Conservation (phyloP, 2,797 vertebrate species). For the Manis javanica region DNA sequence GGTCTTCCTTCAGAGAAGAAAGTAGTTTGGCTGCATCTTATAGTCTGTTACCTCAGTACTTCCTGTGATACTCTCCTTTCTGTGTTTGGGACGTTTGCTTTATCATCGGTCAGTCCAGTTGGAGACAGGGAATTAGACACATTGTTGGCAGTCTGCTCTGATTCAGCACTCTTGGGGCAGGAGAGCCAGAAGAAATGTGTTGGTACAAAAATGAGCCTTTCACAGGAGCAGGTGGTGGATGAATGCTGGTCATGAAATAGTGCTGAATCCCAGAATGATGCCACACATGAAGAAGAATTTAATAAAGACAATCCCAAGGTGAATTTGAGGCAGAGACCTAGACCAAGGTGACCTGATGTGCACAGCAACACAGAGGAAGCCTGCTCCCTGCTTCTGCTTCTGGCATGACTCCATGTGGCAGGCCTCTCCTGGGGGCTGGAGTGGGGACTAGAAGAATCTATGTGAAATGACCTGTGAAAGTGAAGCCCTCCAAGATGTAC, state of each 20-base stretch:
- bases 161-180: not conserved
- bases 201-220: slow-evolving; percentile 43
- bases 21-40: not conserved
- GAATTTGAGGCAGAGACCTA: not conserved
- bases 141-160: slow-evolving; percentile 10
- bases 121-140: slow-evolving; percentile 9
- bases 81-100: slow-evolving; percentile 15
- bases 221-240: not conserved
- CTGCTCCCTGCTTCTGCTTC: not conserved
- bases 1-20: not conserved
- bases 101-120: slow-evolving; percentile 9
- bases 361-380: not conserved
- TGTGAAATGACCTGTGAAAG: slow-evolving; percentile 46
- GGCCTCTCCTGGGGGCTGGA: slow-evolving; percentile 58
- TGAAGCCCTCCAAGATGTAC: not conserved
- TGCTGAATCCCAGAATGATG: not conserved
- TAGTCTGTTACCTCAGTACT: not conserved
- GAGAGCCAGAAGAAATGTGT: not conserved
- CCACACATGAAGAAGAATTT: not conserved
- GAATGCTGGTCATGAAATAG: not conserved
- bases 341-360: not conserved
- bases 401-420: not conserved
- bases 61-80: not conserved
- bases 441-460: slow-evolving; percentile 63
- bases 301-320: not conserved